Evolutionary conservation across 2,797 vertebrate species (phyloP).

Genomic region (Gallinago stenura): DNA sequence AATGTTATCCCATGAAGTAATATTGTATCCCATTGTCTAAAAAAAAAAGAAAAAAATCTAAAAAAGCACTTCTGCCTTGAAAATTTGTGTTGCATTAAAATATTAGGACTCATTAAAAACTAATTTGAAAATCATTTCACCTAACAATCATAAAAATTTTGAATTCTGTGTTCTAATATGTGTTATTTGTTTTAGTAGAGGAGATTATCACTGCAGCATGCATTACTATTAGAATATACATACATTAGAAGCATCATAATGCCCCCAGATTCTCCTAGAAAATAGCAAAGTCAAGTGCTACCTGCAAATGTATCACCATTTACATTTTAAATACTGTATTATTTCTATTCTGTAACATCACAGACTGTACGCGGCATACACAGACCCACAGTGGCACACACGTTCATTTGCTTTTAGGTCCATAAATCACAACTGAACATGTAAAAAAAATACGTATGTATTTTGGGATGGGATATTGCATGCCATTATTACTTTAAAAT

Average conservation of each 20-base stretch:
- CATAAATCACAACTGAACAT: background rate
- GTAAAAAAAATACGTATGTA: background rate
- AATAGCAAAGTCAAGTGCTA: background rate
- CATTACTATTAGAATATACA: background rate
- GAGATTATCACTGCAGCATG: constrained; percentile 7
- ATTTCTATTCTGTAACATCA: background rate
- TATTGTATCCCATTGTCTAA: constrained; percentile 76
- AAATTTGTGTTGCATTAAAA: constrained; percentile 77
- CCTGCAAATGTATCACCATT: background rate
- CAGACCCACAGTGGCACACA: background rate
- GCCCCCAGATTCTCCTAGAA: background rate
- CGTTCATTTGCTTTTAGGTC: background rate
- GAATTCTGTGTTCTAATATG: constrained; percentile 39
- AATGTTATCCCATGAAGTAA: constrained; percentile 79
- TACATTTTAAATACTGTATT: background rate
- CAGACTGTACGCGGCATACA: background rate
- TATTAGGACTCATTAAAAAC: constrained; percentile 83
- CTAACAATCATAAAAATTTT: constrained; percentile 58
- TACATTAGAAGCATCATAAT: background rate
- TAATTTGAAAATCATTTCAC: constrained; percentile 79
- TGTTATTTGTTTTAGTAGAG: constrained; percentile 44
- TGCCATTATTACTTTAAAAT: background rate
- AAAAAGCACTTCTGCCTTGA: constrained; percentile 68
- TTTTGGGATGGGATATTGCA: background rate
- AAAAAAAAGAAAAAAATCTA: constrained; percentile 55